These are phyloP conservation scores for Ceratoteleas bidentatus DNA, from an alignment of 1,140 invertebrate genomes.

Conservation along the genomic window DNA sequence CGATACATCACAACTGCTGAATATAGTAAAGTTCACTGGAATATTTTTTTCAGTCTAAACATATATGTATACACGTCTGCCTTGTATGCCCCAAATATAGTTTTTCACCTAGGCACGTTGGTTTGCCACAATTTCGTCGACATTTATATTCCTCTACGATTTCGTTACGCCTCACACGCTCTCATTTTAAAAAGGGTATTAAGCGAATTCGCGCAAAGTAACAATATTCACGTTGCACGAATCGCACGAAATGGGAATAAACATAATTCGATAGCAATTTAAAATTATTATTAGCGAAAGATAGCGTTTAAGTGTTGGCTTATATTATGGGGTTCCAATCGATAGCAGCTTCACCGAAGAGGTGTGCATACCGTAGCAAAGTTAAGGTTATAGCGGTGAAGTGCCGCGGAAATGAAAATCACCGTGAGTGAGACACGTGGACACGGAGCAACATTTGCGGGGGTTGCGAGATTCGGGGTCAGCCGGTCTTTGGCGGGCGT, in stretches of 20 bases:
- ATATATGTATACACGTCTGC: too few relatives aligned
- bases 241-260: conserved; percentile 19
- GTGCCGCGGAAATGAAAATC: conserved; percentile 80
- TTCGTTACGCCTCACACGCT: too few relatives aligned
- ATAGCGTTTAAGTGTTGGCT: conserved; percentile 51
- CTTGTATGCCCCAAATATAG: too few relatives aligned
- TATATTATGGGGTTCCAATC: conserved; percentile 57
- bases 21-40: too few relatives aligned
- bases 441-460: conserved; percentile 68
- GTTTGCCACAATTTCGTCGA: too few relatives aligned
- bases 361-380: conserved; percentile 56
- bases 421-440: conserved; percentile 79
- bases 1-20: too few relatives aligned
- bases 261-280: conserved; percentile 33
- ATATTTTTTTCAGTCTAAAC: too few relatives aligned
- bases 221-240: conserved; percentile 20
- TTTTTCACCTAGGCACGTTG: too few relatives aligned
- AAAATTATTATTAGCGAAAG: conserved; percentile 48
- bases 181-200: too few relatives aligned
- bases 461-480: conserved; percentile 65
- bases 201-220: too few relatives aligned
- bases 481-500: conserved; percentile 59
- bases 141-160: too few relatives aligned
- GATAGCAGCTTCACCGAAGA: conserved; percentile 53
- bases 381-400: conserved; percentile 71